Evolutionary conservation across 2,113 vertebrate genomes (phyloP), one percentile per base, ranked within the genome.

Genomic region (Typhlomys cinereus): DNA sequence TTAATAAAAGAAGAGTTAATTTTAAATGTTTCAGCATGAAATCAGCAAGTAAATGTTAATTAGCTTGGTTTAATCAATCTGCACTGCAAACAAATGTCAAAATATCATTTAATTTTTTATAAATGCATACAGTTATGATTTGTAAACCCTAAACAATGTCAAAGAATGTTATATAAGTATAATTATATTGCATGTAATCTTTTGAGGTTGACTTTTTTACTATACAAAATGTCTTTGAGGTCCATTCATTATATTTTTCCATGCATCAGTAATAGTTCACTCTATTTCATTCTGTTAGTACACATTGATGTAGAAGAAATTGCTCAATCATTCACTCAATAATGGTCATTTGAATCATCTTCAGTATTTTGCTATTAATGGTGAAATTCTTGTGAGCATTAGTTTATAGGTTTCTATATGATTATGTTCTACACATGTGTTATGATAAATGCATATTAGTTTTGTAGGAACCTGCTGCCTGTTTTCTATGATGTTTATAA

Each of bases 141-240:
- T 76, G 4, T 50, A 14, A 52, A 41, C 74, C 29, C 61, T 85
- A 78, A 59, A 21, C 50, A 39, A 61, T 78, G 46, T 23, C 18
- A 70, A 50, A 89, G 83, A 48, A 82, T 29, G 7, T 52, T 54
- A 62, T 69, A 36, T 52, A 54, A 89, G 39, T 83, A 31, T 48
- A 62, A 89, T 66, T 36, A 82, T 85, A 61, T 3, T 79, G 27
- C 48, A 44, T 34, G 4, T 86, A 66, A n/a, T 66, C 15, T 75
- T 85, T 84, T 89, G 52, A 90, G 54, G 50, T 39, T 76, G 62
- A n/a, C 44, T 50, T 85, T 89, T 90, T 81, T 34, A 76, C 29
- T 88, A 81, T 76, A 20, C 18, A 48, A 80, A 64, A 88, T 85
- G 4, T 13, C 31, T 29, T 39, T 88, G 59, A 88, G 25, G 21